Percentiles rank a stretch among this genome's conserved stretches.
Conservation (phyloP, 1,140 invertebrate genomes). For the Drosophila sproati region DNA sequence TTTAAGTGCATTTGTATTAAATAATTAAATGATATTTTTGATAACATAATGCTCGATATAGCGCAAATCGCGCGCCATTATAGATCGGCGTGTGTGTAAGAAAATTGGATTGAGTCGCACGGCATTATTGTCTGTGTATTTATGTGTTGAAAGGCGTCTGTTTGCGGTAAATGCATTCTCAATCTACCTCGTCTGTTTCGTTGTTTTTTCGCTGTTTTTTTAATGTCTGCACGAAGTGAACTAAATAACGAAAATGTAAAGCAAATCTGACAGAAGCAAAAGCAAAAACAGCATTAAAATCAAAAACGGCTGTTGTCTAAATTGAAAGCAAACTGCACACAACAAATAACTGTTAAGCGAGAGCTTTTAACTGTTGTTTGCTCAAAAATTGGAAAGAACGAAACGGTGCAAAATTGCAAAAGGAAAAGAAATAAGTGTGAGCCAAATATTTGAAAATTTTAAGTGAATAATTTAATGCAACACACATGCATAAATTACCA, state of each 20-base stretch:
- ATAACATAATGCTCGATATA: conserved; percentile 20
- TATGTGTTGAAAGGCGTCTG: conserved; percentile 12
- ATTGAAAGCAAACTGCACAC: conserved; percentile 25
- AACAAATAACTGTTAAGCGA: conserved; percentile 56
- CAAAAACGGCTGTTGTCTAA: conserved; percentile 29
- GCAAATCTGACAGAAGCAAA: conserved; percentile 18
- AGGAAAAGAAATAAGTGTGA: conserved; percentile 25
- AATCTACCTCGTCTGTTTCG: conserved; percentile 30
- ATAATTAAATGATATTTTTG: conserved; percentile 42
- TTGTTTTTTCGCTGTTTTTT: conserved; percentile 41
- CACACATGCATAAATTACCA: conserved; percentile 31
- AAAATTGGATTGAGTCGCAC: conserved; percentile 22
- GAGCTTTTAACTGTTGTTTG: conserved; percentile 65
- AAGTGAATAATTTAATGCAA: conserved; percentile 67
- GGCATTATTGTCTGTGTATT: not conserved
- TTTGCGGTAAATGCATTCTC: conserved; percentile 36
- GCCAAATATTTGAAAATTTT: conserved; percentile 35
- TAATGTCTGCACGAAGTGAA: conserved; percentile 51
- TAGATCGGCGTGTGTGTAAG: conserved; percentile 18
- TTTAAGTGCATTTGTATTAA: conserved; percentile 41
- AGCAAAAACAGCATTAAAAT: conserved; percentile 32
- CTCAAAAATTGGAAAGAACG: conserved; percentile 7
- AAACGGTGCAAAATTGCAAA: conserved; percentile 31
- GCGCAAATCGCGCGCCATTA: conserved; percentile 13
- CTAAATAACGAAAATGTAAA: conserved; percentile 36